Base-by-base conservation (phyloP, 2,113 vertebrate species). In the Alexandromys fortis region DNA sequence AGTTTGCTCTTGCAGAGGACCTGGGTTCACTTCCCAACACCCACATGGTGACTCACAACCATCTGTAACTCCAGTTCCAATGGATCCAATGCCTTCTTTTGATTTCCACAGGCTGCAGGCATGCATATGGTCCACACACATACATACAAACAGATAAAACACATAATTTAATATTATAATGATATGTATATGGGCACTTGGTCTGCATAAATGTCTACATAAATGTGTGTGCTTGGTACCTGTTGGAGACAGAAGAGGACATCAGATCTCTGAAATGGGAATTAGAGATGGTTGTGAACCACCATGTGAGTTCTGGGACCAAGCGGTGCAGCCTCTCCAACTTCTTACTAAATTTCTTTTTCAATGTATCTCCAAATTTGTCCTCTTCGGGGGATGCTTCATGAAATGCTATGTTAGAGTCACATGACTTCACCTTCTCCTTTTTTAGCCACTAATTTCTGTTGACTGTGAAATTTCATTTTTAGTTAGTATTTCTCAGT, bases 301-400 rank as follows among this genome's bases (percentile, higher is more conserved):
- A 42, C 14, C n/a, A 38, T 30, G 14, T 83, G 14, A 63, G 58
- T 63, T 61, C 58, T 30, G 81, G 81, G 14, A 83, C 24, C n/a
- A 83, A 19, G 1, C 5, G 16, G 22, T 61, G 55, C 38, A 22
- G 78, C 52, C 63, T 89, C 58, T 86, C 73, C 70, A 24, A 72
- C 45, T 72, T 70, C 77, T 67, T 49, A 92, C 65, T 81, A 68
- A 85, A 42, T 94, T 91, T 58, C 42, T 63, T 96, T 94, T 78
- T 65, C 28, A 94, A 81, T 38, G 22, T 68, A 76, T 12, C 49
- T 68, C 55, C 75, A 49, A 73, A 91, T 85, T 73, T 42, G 45
- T 73, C 94, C 85, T 79, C 49, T 79, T 6, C 6, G 38, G 42
- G 9, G 14, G 63, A 38, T 79, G 33, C 19, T 67, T 85, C 35